Base-by-base conservation (phyloP, 92 coral and sea anemone genomes). In the Hydrozoanthus gracilis region DNA sequence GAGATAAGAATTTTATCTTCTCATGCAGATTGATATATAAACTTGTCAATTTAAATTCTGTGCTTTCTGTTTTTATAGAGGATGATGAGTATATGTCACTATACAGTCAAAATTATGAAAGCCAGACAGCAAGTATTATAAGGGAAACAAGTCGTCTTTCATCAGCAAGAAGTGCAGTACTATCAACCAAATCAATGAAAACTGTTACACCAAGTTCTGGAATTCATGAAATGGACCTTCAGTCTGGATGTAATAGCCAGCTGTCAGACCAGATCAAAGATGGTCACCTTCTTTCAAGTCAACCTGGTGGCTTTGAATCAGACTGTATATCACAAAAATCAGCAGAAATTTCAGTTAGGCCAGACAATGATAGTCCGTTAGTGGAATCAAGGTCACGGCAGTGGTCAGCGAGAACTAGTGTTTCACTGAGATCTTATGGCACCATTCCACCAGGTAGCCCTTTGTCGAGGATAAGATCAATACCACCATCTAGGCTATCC, bases 11-110 rank as follows among this genome's bases (percentile, higher is more conserved):
- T 27, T 27, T 27, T 27, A 27, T 27, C 39, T 27, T 0, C 39
- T 27, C 39, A 27, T 27, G 39, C 39, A 27, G 39, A 10, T 55
- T 55, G 62, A 55, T 3, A 3, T 55, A 5, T 15, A 56, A 56
- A n/a, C 64, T 4, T 56, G 11, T 56, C 64, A 15, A 15, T 17
- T 46, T 13, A 6, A 7, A 7, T 61, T 11, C 60, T 4, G 14
- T 15, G 39, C 39, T 5, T 71, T 62, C 14, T 45, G 10, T 62
- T 2, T 50, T 55, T 86, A 27, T 76, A 95, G 98, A 95, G 18
- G 89, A 91, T 52, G 90, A 92, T 56, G 98, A 95, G 58, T 95
- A 92, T 90, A 92, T 95, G 98, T 95, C 98, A 61, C 71, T 95
- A 15, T 89, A 84, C 79, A 95, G 98, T 58, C 87, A 78, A 16